A percentile compares a stretch with the other conserved stretches of the same genome.
phyloP scores from a whole-genome alignment of 2,113 vertebrate species.

The Electrona antarctica region DNA sequence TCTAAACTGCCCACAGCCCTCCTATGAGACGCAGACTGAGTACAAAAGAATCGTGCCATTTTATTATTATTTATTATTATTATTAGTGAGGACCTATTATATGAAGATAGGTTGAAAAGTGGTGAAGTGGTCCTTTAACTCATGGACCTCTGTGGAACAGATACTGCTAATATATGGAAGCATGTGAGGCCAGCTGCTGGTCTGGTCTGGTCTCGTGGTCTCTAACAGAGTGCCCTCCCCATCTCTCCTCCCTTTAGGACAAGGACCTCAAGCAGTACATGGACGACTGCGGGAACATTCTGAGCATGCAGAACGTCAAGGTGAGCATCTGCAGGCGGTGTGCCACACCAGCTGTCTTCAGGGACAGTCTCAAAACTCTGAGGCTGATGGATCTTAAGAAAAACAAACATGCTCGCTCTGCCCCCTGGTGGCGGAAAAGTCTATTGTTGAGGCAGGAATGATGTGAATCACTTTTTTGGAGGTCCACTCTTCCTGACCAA shows the following conservation, averaged over 20 bases:
- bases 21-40: too few species aligned
- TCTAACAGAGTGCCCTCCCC: background rate
- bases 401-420: constrained; percentile 33
- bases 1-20: too few species aligned
- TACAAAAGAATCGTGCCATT: too few species aligned
- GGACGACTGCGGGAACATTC: constrained; percentile 90
- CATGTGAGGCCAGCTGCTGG: constrained; percentile 26
- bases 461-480: background rate
- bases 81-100: too few species aligned
- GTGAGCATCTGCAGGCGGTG: constrained; percentile 65
- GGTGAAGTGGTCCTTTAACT: too few species aligned
- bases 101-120: too few species aligned
- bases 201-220: constrained; percentile 12
- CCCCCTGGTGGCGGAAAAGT: constrained; percentile 61
- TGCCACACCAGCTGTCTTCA: constrained; percentile 37
- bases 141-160: constrained; percentile 27
- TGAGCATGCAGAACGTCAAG: constrained; percentile 91
- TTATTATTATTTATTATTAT: too few species aligned
- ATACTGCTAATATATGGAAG: background rate
- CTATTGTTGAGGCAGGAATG: background rate
- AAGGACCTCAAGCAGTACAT: constrained; percentile 93
- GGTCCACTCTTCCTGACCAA: too few species aligned
- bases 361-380: constrained; percentile 18
- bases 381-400: background rate
- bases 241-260: constrained; percentile 73